These are phyloP conservation scores for Cathartes aura DNA, from an alignment of 2,113 vertebrate genomes.

Conservation along the genomic window DNA sequence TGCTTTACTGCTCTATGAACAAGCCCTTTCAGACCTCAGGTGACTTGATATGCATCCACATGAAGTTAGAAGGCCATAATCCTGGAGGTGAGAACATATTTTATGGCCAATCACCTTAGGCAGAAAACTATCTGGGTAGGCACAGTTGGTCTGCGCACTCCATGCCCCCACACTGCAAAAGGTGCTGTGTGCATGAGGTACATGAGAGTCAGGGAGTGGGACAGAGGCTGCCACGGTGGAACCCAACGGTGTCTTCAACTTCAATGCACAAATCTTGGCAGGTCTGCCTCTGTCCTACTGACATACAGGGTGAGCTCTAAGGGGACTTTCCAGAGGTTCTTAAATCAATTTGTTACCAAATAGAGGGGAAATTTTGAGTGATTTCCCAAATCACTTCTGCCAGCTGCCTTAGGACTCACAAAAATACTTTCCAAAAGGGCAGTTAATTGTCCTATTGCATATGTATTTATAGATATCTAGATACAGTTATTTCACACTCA, in stretches of 20 bases:
- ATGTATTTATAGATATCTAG: background rate
- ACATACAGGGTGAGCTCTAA: background rate
- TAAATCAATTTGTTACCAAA: background rate
- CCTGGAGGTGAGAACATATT: background rate
- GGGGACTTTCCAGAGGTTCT: slow-evolving; percentile 29
- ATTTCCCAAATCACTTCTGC: background rate
- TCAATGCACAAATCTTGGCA: background rate
- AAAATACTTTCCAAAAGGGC: background rate
- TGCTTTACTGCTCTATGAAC: background rate
- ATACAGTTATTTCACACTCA: background rate
- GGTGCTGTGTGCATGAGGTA: background rate
- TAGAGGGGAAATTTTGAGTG: slow-evolving; percentile 6
- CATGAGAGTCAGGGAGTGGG: background rate
- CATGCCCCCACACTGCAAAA: accelerated
- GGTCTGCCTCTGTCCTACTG: background rate
- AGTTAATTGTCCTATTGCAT: background rate
- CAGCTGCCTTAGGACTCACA: background rate
- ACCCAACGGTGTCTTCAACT: accelerated
- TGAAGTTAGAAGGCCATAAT: background rate
- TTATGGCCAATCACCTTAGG: background rate
- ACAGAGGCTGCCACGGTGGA: background rate
- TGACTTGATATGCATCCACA: background rate
- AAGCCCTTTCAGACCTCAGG: background rate
- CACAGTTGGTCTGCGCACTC: background rate
- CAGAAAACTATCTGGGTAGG: background rate